Evolutionary conservation across 2,113 vertebrate species (phyloP).

Genomic region (Orientallactaga bullata): DNA sequence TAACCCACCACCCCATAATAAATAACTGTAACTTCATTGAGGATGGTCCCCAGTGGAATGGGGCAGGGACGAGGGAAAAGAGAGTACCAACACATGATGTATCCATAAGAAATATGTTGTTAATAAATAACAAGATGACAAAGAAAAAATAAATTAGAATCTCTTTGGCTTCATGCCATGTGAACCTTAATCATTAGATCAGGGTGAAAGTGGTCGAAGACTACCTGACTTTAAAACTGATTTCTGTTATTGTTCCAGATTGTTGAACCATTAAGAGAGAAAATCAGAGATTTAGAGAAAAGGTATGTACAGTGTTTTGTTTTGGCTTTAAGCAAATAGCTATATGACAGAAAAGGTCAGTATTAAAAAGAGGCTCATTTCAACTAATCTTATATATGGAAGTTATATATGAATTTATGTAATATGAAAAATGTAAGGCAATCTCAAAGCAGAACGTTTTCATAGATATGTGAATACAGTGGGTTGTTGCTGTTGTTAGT

Average conservation of each 20-base stretch:
- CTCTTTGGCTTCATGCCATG: not conserved
- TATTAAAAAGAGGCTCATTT: not conserved
- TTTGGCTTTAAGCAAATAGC: not conserved
- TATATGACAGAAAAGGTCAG: not conserved
- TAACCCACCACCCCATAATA: too few species aligned
- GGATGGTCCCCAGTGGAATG: too few species aligned
- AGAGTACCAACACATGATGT: too few species aligned
- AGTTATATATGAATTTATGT: not conserved
- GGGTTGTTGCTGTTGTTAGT: not conserved
- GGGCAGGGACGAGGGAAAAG: too few species aligned
- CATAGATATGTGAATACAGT: not conserved
- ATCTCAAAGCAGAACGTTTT: not conserved
- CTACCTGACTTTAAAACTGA: slow-evolving; percentile 47
- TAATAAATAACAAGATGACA: too few species aligned
- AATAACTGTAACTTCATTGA: too few species aligned
- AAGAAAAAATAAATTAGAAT: not conserved
- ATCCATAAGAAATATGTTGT: too few species aligned
- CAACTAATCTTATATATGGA: not conserved
- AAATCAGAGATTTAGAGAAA: slow-evolving; percentile 92
- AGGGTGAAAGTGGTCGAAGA: not conserved
- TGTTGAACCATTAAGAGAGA: slow-evolving; percentile 91
- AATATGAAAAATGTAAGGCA: not conserved
- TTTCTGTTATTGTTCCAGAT: slow-evolving; percentile 82
- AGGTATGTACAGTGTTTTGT: slow-evolving; percentile 85
- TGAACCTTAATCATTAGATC: not conserved